Evolutionary conservation across 2,113 vertebrate species (phyloP), one percentile per base, ranked within the genome.

Genomic region (Pluvianellus socialis): DNA sequence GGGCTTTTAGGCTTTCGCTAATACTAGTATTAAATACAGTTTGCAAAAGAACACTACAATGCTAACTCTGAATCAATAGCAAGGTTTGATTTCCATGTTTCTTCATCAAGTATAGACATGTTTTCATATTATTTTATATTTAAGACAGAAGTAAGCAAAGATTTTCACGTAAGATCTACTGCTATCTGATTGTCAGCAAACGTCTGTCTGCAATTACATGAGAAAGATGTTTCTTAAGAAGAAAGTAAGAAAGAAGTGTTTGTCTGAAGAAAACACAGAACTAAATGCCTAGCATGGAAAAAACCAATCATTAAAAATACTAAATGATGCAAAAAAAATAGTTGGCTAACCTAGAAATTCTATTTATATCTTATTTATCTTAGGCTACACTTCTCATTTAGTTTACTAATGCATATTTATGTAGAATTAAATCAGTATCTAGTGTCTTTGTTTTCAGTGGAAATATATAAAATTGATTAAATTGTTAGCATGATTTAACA

Each of bases 311-410:
- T 38, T 49, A 73, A 89, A 96, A 94, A 90, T 83, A 90, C 49
- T 49, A 91, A 97, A 93, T 70, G 2, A 76, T 89, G 81, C 19
- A 42, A 74, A 90, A 90, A 94, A 82, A 85, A 79, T 87, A 74
- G 24, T 65, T 96, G 55, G 40, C 58, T 92, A 63, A 88, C 74
- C 50, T 74, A 93, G 91, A 94, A 97, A 94, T 77, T 83, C 95
- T 95, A 88, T 96, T 97, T 88, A 59, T 94, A 52, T 90, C 65
- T 71, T 95, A 90, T 92, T 97, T 86, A 59, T 94, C 79, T 92
- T 90, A 53, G 75, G 72, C 32, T 74, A 58, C 11, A 24, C n/a
- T 94, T 87, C 73, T 70, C 53, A 58, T 65, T 92, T 88, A 86
- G 40, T 53, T 75, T 68, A 38, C 72, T 74, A 91, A 61, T 95